phyloP scores from a whole-genome alignment of 2,888 invertebrate species.

The Himalopsyche japonica region DNA sequence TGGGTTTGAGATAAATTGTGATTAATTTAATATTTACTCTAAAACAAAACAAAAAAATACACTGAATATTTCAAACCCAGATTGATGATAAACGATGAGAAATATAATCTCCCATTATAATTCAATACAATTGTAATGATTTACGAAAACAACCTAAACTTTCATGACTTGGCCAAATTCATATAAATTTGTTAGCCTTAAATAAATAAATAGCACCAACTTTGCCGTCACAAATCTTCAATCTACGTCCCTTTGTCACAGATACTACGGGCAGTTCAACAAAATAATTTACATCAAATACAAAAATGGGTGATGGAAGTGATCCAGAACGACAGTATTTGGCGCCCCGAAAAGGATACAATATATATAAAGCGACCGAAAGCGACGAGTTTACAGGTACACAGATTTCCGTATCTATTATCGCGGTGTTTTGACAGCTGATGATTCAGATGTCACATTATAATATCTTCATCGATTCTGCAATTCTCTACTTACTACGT shows the following conservation, averaged over 20 bases:
- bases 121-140: no score
- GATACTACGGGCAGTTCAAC: not conserved
- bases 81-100: no score
- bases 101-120: no score
- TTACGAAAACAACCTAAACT: no score
- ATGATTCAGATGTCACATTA: conserved; percentile 27
- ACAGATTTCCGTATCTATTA: not conserved
- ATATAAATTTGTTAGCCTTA: not conserved
- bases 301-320: conserved; percentile 64
- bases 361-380: conserved; percentile 4
- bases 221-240: not conserved
- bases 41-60: no score
- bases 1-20: no score
- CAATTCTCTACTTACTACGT: conserved; percentile 10
- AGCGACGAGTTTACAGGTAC: conserved; percentile 26
- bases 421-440: conserved; percentile 34
- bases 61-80: no score
- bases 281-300: not conserved
- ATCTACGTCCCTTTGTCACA: not conserved
- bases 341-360: conserved; percentile 35
- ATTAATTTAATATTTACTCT: no score
- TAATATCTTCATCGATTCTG: conserved; percentile 4
- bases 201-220: not conserved
- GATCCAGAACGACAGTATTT: conserved; percentile 68
- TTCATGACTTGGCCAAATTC: no score